Evolutionary conservation across 2,113 vertebrate species (phyloP), one percentile per base, ranked within the genome.

Genomic region (Lepus timidus): DNA sequence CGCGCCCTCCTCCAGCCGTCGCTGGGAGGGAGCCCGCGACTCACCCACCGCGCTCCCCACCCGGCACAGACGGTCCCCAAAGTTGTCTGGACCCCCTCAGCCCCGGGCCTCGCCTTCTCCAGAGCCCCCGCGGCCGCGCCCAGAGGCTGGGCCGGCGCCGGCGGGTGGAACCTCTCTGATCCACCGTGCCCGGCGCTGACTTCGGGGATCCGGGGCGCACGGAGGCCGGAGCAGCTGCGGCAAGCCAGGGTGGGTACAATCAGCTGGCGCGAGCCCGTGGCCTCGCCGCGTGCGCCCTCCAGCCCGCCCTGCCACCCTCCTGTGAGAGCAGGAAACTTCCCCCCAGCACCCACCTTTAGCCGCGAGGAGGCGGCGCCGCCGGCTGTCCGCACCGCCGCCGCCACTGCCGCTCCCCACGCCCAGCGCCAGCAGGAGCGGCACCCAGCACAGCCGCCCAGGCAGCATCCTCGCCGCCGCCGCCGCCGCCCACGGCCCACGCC

Each of bases 401-500:
- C 96, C 97, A 96, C 95, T 95, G 96, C 98, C 97, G 90, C 98
- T 97, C 97, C 98, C 98, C 98, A 98, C 81, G 89, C 98, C 98
- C 97, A 98, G 90, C 79, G 92, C 83, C 94, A 96, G 95, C 96
- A 96, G 96, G 90, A 95, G 96, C 95, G 93, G 84, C 92, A 95
- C 96, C 88, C 96, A 96, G 94, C 96, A 96, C 94, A 96, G 97
- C 94, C 94, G 86, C 80, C 70, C 58, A 11, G 62, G 73, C 96
- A 90, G 96, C 97, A 96, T 97, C 91, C 76, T 91, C 27, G 79
- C 90, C 68, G 73, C 89, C 64, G 91, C 95, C 82, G 95, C 90
- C 31, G 82, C 95, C 88, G 93, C 95, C 86, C 61, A 3, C 73
- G 1, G 73, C 93, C 86, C 49, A 31, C 90, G 49, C 91, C 10